Base-by-base conservation (phyloP, 2,888 invertebrate genomes). In the Acronicta aceris region DNA sequence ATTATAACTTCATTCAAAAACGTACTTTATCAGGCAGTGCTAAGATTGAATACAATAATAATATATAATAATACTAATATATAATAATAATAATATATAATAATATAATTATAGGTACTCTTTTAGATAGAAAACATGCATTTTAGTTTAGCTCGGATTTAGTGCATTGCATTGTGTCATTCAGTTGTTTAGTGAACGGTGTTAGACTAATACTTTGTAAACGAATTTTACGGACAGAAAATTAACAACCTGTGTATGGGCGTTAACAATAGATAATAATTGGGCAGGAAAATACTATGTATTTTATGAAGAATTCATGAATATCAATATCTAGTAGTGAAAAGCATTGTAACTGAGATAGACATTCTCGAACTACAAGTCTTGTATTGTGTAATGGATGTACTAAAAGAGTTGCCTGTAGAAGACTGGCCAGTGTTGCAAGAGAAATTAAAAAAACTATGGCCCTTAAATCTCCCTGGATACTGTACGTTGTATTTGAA, bases 401-500 rank as follows among this genome's bases (percentile, higher is more conserved):
- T 64, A 7, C 17, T 71, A 6, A 48, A 65, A 60, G 81, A 83
- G 67, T 56, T 83, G 33, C 73, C 79, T 5, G 36, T 63, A 40
- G 66, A 59, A 4, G 57, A 76, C 59, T 85, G 84, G 84, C 61
- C 74, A 2, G 47, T 66, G 12, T 71, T 84, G 15, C 72, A 74
- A 59, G 74, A 80, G 17, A 65, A 78, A 52, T 77, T 75, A 49
- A 76, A 57, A 30, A 49, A 52, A 12, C 57, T 75, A 27, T 83
- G 82, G 81, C 84, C 84, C 0, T 47, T 75, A 5, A 74, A 79
- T 25, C 62, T 70, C 0, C 75, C 76, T 5, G 82, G 78, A 0
- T 83, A 78, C 52, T 80, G 78, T 48, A 54, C 79, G 21, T 56
- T 85, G 25, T 66, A 78, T 10, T 60, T 80, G 16, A 69, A 59